These are phyloP conservation scores for Epizoanthus illoricatus DNA, from an alignment of 92 coral and sea anemone species.

Conservation along the genomic window DNA sequence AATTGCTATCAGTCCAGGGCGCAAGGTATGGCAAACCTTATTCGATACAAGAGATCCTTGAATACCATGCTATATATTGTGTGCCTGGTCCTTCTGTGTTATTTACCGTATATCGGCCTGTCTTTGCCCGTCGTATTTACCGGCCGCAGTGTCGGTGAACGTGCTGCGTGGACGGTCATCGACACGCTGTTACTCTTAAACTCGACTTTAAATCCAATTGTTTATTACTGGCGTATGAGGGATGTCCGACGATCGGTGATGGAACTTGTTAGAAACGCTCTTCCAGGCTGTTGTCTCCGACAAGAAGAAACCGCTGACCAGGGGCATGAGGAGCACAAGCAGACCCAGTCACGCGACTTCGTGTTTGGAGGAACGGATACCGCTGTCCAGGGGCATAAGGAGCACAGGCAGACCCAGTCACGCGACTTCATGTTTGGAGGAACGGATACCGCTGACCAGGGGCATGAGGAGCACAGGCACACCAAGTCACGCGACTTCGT, in stretches of 20 bases:
- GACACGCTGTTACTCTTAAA: neutral
- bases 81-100: neutral
- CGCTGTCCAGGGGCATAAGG: too few relatives aligned
- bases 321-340: too few relatives aligned
- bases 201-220: neutral
- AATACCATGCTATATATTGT: neutral
- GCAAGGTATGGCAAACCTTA: neutral
- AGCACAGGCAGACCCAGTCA: too few relatives aligned
- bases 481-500: too few relatives aligned
- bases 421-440: too few relatives aligned
- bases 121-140: slow-evolving; percentile 3
- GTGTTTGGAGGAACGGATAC: too few relatives aligned
- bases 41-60: neutral
- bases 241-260: neutral
- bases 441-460: too few relatives aligned
- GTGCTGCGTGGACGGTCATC: slow-evolving; percentile 9
- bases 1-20: neutral
- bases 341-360: too few relatives aligned
- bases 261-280: neutral
- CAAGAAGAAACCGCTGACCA: too few relatives aligned
- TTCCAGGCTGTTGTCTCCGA: neutral
- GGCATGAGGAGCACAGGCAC: too few relatives aligned
- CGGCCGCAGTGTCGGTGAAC: neutral
- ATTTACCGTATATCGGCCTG: neutral
- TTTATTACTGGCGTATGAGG: neutral